These are phyloP conservation scores for Branchellion lobata DNA, from an alignment of 2,888 invertebrate species.

Conservation along the genomic window DNA sequence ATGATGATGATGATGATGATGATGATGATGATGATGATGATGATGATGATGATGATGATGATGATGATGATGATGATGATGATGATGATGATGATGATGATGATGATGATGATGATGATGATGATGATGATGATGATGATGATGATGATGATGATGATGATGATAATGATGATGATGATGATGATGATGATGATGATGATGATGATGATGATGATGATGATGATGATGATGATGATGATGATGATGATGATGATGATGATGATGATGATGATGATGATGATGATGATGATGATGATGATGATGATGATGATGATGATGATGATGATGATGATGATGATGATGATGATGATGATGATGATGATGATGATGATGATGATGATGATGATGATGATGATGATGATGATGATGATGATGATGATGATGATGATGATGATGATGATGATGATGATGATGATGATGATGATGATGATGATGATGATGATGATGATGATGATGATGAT, in stretches of 20 bases:
- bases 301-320: constrained; percentile 33
- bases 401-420: constrained; percentile 34
- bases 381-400: constrained; percentile 35
- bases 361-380: constrained; percentile 33
- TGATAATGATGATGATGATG: constrained; percentile 31
- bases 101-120: constrained; percentile 34
- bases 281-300: constrained; percentile 34
- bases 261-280: constrained; percentile 35
- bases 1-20: constrained; percentile 33
- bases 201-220: constrained; percentile 37
- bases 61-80: constrained; percentile 33
- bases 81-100: constrained; percentile 35
- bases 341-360: constrained; percentile 34
- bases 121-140: constrained; percentile 33
- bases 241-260: constrained; percentile 33
- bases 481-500: constrained; percentile 34
- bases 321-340: constrained; percentile 35
- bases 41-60: constrained; percentile 34
- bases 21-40: constrained; percentile 35
- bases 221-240: constrained; percentile 34
- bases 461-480: constrained; percentile 34
- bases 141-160: constrained; percentile 35
- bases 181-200: constrained; percentile 38
- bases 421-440: constrained; percentile 33
- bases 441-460: constrained; percentile 34